Conservation (phyloP, 2,113 vertebrate species). For the Stegostoma tigrinum region DNA sequence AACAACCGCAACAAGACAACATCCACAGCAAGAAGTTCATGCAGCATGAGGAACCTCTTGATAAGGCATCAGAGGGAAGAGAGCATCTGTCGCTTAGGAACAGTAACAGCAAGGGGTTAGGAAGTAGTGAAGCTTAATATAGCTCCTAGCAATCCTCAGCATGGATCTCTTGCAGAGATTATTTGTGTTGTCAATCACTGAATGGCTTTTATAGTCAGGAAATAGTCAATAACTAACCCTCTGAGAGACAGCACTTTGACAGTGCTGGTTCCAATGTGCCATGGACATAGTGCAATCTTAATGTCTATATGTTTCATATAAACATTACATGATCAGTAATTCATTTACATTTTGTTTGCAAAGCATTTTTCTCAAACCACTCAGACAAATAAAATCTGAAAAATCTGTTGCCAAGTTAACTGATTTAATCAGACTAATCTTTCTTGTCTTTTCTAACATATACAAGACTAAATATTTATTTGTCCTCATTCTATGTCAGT, state of each 20-base stretch:
- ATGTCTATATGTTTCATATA: neutral
- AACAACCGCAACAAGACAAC: neutral
- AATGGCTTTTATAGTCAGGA: neutral
- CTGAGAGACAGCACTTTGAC: neutral
- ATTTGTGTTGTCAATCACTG: neutral
- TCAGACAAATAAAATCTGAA: too few relatives aligned
- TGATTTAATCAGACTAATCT: too few relatives aligned
- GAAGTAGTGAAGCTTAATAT: neutral
- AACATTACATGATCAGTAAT: neutral
- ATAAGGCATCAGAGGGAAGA: neutral
- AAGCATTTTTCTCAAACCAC: too few relatives aligned
- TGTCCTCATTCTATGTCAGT: too few relatives aligned
- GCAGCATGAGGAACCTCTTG: neutral
- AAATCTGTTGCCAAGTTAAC: too few relatives aligned
- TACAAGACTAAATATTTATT: too few relatives aligned
- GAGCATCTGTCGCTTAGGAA: neutral
- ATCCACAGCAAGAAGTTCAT: neutral
- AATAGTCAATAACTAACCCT: neutral
- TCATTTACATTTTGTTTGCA: neutral
- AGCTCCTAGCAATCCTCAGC: neutral
- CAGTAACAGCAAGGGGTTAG: neutral
- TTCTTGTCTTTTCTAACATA: too few relatives aligned
- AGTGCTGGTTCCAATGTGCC: neutral
- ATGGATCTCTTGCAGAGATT: neutral
- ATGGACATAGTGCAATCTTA: neutral